phyloP scores from a whole-genome alignment of 2,797 vertebrate species.

The Cichlasoma orientale region DNA sequence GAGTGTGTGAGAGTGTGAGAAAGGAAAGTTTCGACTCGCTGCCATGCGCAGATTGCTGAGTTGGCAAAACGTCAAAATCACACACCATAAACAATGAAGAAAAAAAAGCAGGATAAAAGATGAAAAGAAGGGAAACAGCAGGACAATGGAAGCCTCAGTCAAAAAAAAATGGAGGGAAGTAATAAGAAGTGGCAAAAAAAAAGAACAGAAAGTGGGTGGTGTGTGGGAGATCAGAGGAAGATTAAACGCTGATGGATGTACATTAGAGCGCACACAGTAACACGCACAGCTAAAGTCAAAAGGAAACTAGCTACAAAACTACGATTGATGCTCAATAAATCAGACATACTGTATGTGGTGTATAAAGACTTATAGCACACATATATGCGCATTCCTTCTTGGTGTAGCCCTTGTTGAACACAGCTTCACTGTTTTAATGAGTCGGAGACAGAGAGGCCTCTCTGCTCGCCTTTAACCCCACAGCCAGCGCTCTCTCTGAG shows the following conservation, averaged over 20 bases:
- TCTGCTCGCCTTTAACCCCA: constrained; percentile 54
- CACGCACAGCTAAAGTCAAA: background rate
- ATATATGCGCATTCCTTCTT: constrained; percentile 45
- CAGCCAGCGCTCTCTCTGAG: constrained; percentile 25
- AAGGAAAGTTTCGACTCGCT: constrained; percentile 15
- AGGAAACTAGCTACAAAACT: background rate
- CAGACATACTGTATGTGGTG: background rate
- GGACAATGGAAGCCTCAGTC: constrained; percentile 24
- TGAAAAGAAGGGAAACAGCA: constrained; percentile 49
- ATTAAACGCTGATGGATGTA: constrained; percentile 21
- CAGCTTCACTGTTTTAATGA: constrained; percentile 64
- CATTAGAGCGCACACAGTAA: background rate
- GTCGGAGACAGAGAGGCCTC: constrained; percentile 65
- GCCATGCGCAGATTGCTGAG: constrained; percentile 44
- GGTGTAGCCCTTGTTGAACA: constrained; percentile 52
- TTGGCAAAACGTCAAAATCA: constrained; percentile 27
- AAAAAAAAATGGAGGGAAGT: constrained; percentile 3
- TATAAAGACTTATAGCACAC: constrained; percentile 20
- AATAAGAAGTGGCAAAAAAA: background rate
- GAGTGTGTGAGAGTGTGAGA: background rate
- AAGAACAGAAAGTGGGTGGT: constrained; percentile 7
- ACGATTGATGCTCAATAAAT: background rate
- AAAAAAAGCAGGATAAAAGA: constrained; percentile 28
- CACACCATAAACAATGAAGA: constrained; percentile 23
- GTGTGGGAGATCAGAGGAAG: constrained; percentile 31